A percentile compares a stretch with the other conserved stretches of the same genome.
These are phyloP conservation scores for Eulemur coronatus DNA, from an alignment of 2,797 vertebrate species.

Conservation along the genomic window DNA sequence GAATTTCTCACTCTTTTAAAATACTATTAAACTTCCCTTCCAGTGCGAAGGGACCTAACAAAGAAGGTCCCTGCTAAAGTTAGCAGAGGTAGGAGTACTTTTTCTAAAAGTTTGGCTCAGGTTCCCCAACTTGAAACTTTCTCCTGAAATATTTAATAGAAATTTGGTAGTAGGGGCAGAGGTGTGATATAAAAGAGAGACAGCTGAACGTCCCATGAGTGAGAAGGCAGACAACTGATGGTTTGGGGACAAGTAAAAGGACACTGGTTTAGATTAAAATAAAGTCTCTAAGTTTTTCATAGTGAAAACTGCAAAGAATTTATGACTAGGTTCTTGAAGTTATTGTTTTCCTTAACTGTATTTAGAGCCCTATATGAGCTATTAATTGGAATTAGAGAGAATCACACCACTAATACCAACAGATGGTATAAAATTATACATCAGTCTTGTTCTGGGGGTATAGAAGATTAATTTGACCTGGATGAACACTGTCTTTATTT, in stretches of 20 bases:
- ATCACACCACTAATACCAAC: neutral
- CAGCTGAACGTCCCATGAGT: neutral
- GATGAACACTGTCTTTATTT: neutral
- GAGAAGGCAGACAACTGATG: neutral
- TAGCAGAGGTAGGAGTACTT: neutral
- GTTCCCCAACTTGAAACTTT: neutral
- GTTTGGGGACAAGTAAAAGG: neutral
- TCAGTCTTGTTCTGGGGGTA: neutral
- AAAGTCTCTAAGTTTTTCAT: constrained; percentile 22
- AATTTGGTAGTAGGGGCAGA: neutral
- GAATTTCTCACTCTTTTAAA: neutral
- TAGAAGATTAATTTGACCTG: constrained; percentile 4
- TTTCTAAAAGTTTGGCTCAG: constrained; percentile 1
- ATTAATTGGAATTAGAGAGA: neutral
- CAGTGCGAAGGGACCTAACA: neutral
- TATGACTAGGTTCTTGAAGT: neutral
- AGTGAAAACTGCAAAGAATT: neutral
- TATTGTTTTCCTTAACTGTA: neutral
- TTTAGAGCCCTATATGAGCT: neutral
- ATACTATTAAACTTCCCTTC: neutral
- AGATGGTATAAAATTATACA: constrained; percentile 32
- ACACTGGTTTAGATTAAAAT: neutral
- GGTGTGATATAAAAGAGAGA: neutral
- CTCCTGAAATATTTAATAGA: neutral
- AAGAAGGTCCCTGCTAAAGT: neutral